These are phyloP conservation scores for Anas platyrhynchos DNA, from an alignment of 2,113 vertebrate species.

Conservation along the genomic window DNA sequence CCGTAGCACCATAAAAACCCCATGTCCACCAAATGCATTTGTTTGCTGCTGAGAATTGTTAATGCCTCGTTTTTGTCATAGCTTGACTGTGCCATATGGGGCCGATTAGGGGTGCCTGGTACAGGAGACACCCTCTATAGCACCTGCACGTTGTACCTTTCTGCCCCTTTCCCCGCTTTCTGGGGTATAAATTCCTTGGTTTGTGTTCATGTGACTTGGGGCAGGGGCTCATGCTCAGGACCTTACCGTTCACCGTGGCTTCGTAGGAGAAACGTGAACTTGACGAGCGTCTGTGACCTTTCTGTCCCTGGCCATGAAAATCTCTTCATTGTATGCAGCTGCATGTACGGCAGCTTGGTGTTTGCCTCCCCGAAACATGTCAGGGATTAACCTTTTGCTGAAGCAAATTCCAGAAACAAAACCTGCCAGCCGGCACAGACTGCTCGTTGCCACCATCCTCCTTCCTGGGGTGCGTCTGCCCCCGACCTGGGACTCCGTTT, in stretches of 20 bases:
- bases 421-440: not conserved
- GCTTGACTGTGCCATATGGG: not conserved
- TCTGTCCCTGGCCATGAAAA: not conserved
- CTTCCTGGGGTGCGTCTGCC: not conserved
- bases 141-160: not conserved
- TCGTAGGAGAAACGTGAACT: not conserved
- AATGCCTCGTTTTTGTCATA: not conserved
- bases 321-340: not conserved
- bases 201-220: not conserved
- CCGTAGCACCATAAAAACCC: not conserved
- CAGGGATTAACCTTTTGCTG: constrained; percentile 13
- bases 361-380: not conserved
- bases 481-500: not conserved
- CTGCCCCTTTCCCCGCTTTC: not conserved
- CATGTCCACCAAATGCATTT: accelerated
- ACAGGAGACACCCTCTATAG: accelerated
- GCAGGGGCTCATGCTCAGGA: not conserved
- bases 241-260: not conserved
- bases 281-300: not conserved
- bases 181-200: not conserved
- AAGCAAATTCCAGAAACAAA: not conserved
- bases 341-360: not conserved
- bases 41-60: not conserved
- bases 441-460: not conserved
- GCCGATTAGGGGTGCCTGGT: not conserved